Evolutionary conservation across 1,140 invertebrate genomes (phyloP), one percentile per base, ranked within the genome.

Genomic region (Sycophaga agraensis): DNA sequence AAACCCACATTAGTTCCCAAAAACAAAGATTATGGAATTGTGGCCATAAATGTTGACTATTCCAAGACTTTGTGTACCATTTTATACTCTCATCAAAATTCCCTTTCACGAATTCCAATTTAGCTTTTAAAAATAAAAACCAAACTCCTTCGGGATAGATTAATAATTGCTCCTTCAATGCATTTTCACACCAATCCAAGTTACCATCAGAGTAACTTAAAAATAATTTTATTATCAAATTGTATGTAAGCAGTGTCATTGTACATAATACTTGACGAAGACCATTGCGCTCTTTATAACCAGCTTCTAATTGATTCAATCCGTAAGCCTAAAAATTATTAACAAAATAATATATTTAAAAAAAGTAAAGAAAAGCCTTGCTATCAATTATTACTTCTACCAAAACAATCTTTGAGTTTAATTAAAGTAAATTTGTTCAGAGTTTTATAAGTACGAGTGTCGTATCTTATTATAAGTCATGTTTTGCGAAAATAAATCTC

Each of bases 21-120:
- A 89, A 97, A 74, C 94, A 96, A 0, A 98, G 74, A 76, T 97
- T 94, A 79, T 97, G 94, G 76, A 98, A 96, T 73, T 98, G 95
- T 4, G 89, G 87, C 93, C 96, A 98, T 8, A 91, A 82, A 62
- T 87, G 78, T 73, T 97, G 94, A 12, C 90, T 91, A 48, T 90
- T 86, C 82, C 94, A 91, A 0, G 93, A 94, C 65, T 86, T 87
- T 40, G 87, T 88, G 78, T 95, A 97, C 81, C 88, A 93, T 1
- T 82, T 73, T 45, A 92, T 86, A 2, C 91, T 88, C 24, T 86
- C 82, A 43, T 89, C 85, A 57, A 96, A 80, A 74, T 93, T 87
- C 2, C 93, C 93, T 57, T 86, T 86, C 63, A 95, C 86, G 65
- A 96, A 86, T 71, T 94, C 88, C 34, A 95, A 76, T 24, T 95